These are phyloP conservation scores for Andrena dorsata DNA, from an alignment of 2,888 invertebrate species.

Conservation along the genomic window DNA sequence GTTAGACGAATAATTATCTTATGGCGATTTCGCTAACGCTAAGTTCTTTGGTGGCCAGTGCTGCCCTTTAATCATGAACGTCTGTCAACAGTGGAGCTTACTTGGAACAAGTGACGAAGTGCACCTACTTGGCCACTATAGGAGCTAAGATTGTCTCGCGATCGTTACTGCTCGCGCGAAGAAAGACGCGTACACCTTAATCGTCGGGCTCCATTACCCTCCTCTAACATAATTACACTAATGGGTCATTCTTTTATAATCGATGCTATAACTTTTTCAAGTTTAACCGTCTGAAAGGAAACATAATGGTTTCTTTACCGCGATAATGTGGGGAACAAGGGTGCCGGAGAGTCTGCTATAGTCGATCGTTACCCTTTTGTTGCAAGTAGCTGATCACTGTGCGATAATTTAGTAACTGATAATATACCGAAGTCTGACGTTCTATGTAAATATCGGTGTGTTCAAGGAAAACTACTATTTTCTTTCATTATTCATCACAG, in stretches of 20 bases:
- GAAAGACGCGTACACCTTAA: slow-evolving; percentile 3
- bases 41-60: slow-evolving; percentile 12
- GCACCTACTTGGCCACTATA: neutral
- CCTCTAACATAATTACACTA: neutral
- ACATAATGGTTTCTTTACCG: too few relatives aligned
- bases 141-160: neutral
- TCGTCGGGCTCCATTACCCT: slow-evolving; percentile 1
- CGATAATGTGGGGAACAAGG: too few relatives aligned
- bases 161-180: neutral
- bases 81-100: slow-evolving; percentile 30
- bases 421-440: too few relatives aligned
- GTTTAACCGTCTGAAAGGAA: neutral
- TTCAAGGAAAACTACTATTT: too few relatives aligned
- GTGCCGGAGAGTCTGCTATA: too few relatives aligned
- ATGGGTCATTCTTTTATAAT: neutral
- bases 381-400: too few relatives aligned
- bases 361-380: too few relatives aligned
- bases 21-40: slow-evolving; percentile 41
- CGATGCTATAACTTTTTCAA: neutral
- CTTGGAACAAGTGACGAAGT: slow-evolving; percentile 16
- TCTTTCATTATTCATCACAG: too few relatives aligned
- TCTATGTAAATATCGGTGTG: too few relatives aligned
- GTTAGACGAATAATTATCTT: slow-evolving; percentile 58
- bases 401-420: too few relatives aligned
- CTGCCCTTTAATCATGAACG: slow-evolving; percentile 35